Conservation (phyloP, 2,888 invertebrate genomes). For the Leucophenga maculata region DNA sequence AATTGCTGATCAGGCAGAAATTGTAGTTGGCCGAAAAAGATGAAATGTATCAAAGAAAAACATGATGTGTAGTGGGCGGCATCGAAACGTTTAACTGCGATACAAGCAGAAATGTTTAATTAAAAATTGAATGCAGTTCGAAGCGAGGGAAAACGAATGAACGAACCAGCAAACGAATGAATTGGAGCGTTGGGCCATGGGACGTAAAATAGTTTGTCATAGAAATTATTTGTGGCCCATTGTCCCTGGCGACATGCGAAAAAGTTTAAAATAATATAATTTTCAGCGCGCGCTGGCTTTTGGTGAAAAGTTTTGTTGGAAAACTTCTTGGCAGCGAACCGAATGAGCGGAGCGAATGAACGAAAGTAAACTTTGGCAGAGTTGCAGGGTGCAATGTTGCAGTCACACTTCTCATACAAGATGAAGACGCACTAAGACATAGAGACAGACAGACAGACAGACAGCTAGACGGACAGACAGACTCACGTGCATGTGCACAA, state of each 20-base stretch:
- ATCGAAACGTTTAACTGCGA: background rate
- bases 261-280: conserved; percentile 64
- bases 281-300: conserved; percentile 50
- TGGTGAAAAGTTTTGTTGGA: conserved; percentile 1
- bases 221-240: conserved; percentile 23
- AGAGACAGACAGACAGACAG: too few relatives aligned
- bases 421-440: background rate
- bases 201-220: conserved; percentile 17
- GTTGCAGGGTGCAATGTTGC: conserved; percentile 43
- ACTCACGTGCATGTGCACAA: conserved; percentile 18
- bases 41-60: too few relatives aligned
- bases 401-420: conserved; percentile 2
- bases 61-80: too few relatives aligned
- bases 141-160: background rate
- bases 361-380: conserved; percentile 46
- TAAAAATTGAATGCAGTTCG: background rate
- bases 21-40: too few relatives aligned
- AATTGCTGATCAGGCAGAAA: too few relatives aligned
- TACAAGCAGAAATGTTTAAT: conserved; percentile 20
- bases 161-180: background rate
- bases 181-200: background rate
- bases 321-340: conserved; percentile 43
- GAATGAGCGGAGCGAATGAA: too few relatives aligned
- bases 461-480: conserved; percentile 17
- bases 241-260: conserved; percentile 60